These are phyloP conservation scores for Halichoeres trimaculatus DNA, from an alignment of 2,113 vertebrate genomes.

Conservation along the genomic window DNA sequence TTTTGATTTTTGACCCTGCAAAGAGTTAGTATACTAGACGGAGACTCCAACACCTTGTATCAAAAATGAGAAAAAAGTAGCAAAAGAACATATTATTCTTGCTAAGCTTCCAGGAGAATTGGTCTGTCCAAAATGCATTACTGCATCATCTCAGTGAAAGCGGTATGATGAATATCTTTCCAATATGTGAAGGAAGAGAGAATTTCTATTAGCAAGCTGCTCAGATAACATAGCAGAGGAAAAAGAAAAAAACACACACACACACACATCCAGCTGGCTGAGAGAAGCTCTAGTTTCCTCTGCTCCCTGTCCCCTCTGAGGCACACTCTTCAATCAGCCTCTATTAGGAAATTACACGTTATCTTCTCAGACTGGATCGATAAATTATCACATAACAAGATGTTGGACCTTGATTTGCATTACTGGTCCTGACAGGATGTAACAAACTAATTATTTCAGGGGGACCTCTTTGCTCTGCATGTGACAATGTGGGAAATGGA, in stretches of 20 bases:
- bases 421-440: constrained; percentile 55
- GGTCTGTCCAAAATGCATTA: constrained; percentile 67
- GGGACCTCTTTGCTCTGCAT: constrained; percentile 35
- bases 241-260: constrained; percentile 19
- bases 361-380: constrained; percentile 70
- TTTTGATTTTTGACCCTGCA: constrained; percentile 24
- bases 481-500: constrained; percentile 53
- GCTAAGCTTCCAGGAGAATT: constrained; percentile 62
- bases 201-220: constrained; percentile 70
- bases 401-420: constrained; percentile 69
- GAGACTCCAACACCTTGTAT: constrained; percentile 30
- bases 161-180: constrained; percentile 69
- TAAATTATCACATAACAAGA: constrained; percentile 76
- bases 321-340: constrained; percentile 63
- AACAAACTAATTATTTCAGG: constrained; percentile 68
- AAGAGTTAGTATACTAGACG: neutral
- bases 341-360: constrained; percentile 75
- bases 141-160: constrained; percentile 58
- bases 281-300: constrained; percentile 13
- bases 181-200: constrained; percentile 58
- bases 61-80: neutral
- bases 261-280: constrained; percentile 22
- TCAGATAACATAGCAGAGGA: constrained; percentile 38
- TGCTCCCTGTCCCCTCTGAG: constrained; percentile 22
- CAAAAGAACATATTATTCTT: constrained; percentile 45